Base-by-base conservation (phyloP, 2,888 invertebrate species). In the Andrena flavipes region DNA sequence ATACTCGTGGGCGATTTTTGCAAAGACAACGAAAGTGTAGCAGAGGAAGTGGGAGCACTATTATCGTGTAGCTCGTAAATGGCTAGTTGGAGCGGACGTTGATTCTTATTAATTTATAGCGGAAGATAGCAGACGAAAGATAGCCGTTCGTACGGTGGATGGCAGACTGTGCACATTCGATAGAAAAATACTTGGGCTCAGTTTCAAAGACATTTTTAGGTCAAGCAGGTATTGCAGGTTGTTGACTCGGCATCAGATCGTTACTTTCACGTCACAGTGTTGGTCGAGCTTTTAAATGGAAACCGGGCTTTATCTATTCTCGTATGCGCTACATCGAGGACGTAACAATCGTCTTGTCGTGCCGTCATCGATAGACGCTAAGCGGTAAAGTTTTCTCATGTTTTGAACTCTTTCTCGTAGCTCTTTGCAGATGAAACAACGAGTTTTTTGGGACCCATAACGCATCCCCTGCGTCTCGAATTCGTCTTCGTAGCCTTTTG, bases 221-320 rank as follows among this genome's bases (percentile, higher is more conserved):
- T 88, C 87, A 88, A 83, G 81, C 84, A 88, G 84, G 82, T 87
- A 88, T 86, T 74, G 80, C 77, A 80, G 87, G 87, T 88, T 88
- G 81, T 88, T 88, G 88, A 88, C 87, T 84, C 83, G 71, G 72
- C 88, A 77, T 84, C 63, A 79, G 86, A 88, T 88, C 88, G 88
- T 88, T 88, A 88, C 86, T 84, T 88, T 88, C 83, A 80, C 82
- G 84, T 83, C 80, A 80, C 78, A 86, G 81, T 80, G 80, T 84
- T 76, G 76, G 88, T 74, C 63, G 68, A 84, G 81, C 84, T 84
- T 86, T 83, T 84, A 68, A 79, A 84, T 80, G 77, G 76, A 82
- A 84, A 76, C 71, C 76, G 67, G 33, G 71, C 80, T 86, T 84
- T 83, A 77, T 86, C 88, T 88, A 88, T 88, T 88, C 86, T 86